These are phyloP conservation scores for Pelobates cultripes DNA, from an alignment of 2,797 vertebrate genomes.

Conservation along the genomic window DNA sequence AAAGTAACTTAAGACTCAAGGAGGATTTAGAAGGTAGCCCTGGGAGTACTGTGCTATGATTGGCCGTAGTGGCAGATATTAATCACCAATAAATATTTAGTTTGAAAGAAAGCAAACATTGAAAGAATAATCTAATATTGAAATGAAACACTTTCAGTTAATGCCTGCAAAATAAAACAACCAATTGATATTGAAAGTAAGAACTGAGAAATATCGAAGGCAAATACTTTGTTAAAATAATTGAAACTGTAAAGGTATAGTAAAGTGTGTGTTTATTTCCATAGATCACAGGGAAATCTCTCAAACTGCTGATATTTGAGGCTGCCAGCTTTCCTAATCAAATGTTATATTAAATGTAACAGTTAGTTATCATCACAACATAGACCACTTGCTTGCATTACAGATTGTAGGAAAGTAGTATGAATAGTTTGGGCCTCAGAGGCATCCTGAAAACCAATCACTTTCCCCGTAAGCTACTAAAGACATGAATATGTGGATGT, in stretches of 20 bases:
- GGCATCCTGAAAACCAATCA: too few species aligned
- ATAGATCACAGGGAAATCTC: too few species aligned
- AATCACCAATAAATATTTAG: slow-evolving; percentile 28
- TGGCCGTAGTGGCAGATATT: slow-evolving; percentile 17
- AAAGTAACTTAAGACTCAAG: slow-evolving; percentile 32
- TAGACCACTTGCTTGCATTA: too few species aligned
- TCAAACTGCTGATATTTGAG: too few species aligned
- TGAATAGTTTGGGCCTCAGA: too few species aligned
- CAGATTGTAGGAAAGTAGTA: too few species aligned
- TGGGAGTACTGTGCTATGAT: slow-evolving; percentile 27
- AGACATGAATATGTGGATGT: too few species aligned
- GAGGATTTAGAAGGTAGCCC: slow-evolving; percentile 27
- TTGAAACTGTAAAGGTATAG: background rate
- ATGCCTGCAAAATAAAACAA: slow-evolving; percentile 8
- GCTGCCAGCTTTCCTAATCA: too few species aligned
- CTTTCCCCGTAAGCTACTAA: too few species aligned
- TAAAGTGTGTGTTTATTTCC: background rate
- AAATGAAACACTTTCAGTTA: background rate
- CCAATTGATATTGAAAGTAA: background rate
- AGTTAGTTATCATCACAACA: too few species aligned
- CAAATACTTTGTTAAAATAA: background rate
- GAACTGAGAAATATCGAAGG: background rate
- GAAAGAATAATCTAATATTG: slow-evolving; percentile 2
- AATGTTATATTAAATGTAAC: too few species aligned
- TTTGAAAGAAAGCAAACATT: slow-evolving; percentile 14